Evolutionary conservation across 2,888 invertebrate species (phyloP), one percentile per base, ranked within the genome.

Genomic region (Lasioglossum marginatum): DNA sequence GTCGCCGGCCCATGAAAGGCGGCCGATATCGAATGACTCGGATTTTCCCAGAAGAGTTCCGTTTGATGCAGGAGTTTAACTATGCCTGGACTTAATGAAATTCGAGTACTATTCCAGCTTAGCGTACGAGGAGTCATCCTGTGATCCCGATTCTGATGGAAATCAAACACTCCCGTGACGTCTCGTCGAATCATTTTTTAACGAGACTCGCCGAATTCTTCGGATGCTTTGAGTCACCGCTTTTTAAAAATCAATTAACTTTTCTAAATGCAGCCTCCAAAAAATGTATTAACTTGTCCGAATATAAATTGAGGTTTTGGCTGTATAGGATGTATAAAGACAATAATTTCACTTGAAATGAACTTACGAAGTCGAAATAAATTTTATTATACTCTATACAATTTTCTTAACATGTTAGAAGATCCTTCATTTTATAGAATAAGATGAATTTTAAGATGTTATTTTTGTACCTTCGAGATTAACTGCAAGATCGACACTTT

Each of bases 1-100:
- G 89, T 83, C 81, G 84, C 52, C 81, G 63, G 23, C 57, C n/a
- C 79, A 83, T 81, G 85, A 84, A 85, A 89, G 82, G 78, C 82
- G 68, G 34, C 43, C 73, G 79, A 73, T 86, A 88, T 90, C 86
- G 80, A 86, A 90, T 89, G 85, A 86, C 86, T 79, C 72, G 79
- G 57, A 87, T 89, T 90, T 89, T 82, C 40, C 88, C 74, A 85
- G 77, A 81, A 57, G 70, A 71, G 74, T 81, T 80, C 43, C 81
- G 78, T 82, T 88, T 82, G 78, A 79, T 74, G 83, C 37, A 12
- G 37, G 23, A 10, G 37, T 37, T 34, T 37, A 68, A 68, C 66
- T 68, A 68, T 37, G 66, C 66, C 66, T 10, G 66, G 34, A 68
- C 37, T 19, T 37, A 68, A 68, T 68, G 34, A 68, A 68, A 68